Percentiles rank a stretch among this genome's conserved stretches.
These are phyloP conservation scores for Gymnobelideus leadbeateri DNA, from an alignment of 2,113 vertebrate species.

Conservation along the genomic window DNA sequence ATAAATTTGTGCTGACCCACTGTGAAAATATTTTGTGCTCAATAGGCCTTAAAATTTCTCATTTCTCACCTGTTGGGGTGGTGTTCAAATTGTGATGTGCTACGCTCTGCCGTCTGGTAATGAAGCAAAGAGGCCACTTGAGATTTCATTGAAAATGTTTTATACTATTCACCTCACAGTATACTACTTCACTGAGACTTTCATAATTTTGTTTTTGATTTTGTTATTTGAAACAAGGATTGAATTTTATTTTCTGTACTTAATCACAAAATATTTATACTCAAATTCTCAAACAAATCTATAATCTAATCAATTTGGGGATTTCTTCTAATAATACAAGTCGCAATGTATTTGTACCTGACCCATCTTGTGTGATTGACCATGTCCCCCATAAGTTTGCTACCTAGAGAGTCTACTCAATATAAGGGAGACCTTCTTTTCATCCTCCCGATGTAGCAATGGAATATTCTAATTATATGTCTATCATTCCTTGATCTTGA, in stretches of 20 bases:
- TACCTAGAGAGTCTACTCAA: not conserved
- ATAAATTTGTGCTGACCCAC: conserved; percentile 61
- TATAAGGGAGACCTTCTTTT: not conserved
- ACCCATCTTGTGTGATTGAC: not conserved
- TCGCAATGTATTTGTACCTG: not conserved
- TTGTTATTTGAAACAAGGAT: not conserved
- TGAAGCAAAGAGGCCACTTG: conserved; percentile 2
- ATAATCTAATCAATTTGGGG: not conserved
- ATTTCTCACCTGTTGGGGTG: conserved; percentile 71
- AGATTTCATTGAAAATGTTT: conserved; percentile 35
- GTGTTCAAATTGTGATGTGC: conserved; percentile 14
- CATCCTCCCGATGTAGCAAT: too few relatives aligned
- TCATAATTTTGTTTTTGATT: conserved; percentile 10
- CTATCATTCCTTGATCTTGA: too few relatives aligned
- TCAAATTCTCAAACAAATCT: not conserved
- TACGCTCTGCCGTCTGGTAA: not conserved
- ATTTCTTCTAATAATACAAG: not conserved
- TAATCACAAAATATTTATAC: not conserved
- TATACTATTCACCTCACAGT: not conserved
- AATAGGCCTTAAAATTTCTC: conserved; percentile 72
- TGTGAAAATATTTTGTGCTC: conserved; percentile 67
- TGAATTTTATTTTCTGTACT: not conserved
- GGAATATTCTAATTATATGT: too few relatives aligned
- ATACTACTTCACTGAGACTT: not conserved
- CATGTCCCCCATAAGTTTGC: not conserved